Conservation (phyloP, 2,888 invertebrate species). For the Caenorhabditis sp. region DNA sequence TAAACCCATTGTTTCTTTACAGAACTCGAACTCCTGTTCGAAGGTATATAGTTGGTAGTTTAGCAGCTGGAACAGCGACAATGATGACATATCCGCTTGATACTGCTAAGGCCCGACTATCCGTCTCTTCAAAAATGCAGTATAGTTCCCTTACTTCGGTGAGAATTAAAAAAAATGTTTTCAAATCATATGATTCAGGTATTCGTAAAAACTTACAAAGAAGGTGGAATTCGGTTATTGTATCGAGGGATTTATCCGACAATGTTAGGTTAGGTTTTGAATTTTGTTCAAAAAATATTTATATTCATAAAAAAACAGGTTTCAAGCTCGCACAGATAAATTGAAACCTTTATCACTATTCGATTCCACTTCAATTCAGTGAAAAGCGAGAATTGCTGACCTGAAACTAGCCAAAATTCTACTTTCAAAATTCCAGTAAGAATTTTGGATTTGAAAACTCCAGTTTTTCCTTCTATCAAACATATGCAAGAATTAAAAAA, state of each 20-base stretch:
- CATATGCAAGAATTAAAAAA: no score
- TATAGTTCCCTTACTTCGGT: constrained; percentile 39
- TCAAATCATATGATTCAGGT: constrained; percentile 39
- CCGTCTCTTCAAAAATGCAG: constrained; percentile 46
- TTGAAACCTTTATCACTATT: no score
- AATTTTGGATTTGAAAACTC: no score
- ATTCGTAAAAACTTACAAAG: constrained; percentile 63
- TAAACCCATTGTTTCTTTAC: no score
- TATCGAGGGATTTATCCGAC: constrained; percentile 64
- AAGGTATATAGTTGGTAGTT: constrained; percentile 87
- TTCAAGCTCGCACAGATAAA: no score
- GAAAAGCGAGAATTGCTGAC: no score
- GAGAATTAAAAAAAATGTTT: background rate
- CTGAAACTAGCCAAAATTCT: no score
- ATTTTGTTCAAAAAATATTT: background rate
- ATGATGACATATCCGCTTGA: constrained; percentile 94
- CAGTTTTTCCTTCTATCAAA: no score
- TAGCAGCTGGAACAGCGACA: constrained; percentile 95
- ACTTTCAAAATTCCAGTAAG: no score
- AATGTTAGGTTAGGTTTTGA: constrained; percentile 30
- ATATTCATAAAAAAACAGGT: no score
- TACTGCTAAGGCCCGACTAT: constrained; percentile 80
- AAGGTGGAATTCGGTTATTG: constrained; percentile 59
- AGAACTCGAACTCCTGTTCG: constrained; percentile 73
- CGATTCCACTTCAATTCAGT: no score